Base-by-base conservation (phyloP, 2,113 vertebrate genomes). In the Stigmatopora argus region DNA sequence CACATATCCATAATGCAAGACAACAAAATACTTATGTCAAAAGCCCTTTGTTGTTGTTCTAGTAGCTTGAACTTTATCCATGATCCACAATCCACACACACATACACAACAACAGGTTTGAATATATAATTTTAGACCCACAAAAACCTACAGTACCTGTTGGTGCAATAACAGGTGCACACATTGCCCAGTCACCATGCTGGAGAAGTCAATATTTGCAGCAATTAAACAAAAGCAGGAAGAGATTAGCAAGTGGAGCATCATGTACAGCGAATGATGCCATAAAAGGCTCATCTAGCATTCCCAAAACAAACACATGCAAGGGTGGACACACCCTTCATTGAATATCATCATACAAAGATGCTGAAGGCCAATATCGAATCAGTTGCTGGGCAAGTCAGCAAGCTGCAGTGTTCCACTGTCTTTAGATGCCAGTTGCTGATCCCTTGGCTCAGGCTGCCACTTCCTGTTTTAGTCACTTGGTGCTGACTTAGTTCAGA, bases 141-240 rank as follows among this genome's bases (percentile, higher is more conserved):
- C 17, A 45, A 64, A 53, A 65, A 49, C 19, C 38, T 23, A 4
- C 21, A 21, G 23, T 62, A 59, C 13, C 47, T 59, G 57, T 41
- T 38, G 41, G 21, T 69, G 34, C 45, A 62, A 55, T 41, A 82
- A 69, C 80, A 83, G 82, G 74, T 78, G 82, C 65, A 65, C 34
- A 26, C 7, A 75, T 63, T 64, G 77, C 78, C 81, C 64, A 55
- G 65, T 77, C 69, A 63, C 64, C 15, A 79, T 78, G 65, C 69
- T 65, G 71, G 35, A 34, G 64, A 68, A 63, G 85, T 84, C 85
- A 88, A 87, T 87, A 87, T 88, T 84, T 87, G 74, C 82, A 17
- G 10, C 65, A 73, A 77, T 81, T 81, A 79, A 69, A 85, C 75
- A 78, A 77, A 81, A 75, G 78, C 73, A 78, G 72, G 73, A 74